Conservation (phyloP, 2,888 invertebrate genomes). For the Dryocosmus kuriphilus region DNA sequence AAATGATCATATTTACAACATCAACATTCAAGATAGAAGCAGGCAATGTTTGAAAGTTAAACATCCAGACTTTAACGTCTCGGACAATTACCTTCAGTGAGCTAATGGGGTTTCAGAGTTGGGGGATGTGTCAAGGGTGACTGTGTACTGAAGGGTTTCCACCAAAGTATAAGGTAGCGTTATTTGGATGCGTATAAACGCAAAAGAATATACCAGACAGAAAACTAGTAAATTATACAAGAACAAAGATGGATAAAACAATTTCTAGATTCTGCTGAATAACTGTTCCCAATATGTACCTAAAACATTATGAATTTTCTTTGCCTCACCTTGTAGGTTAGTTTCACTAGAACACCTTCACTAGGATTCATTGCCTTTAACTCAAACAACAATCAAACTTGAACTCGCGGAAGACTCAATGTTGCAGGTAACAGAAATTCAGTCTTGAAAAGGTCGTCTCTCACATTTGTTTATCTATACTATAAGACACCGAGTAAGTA, state of each 20-base stretch:
- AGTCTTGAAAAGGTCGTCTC: not conserved
- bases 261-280: not conserved
- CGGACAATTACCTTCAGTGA: not conserved
- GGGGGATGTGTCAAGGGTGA: not conserved
- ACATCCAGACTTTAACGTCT: too few relatives aligned
- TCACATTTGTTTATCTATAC: not conserved
- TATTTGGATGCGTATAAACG: not conserved
- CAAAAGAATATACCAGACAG: not conserved
- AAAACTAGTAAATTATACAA: not conserved
- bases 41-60: too few relatives aligned
- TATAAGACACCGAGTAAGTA: not conserved
- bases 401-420: constrained; percentile 4
- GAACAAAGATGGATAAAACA: not conserved
- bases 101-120: not conserved
- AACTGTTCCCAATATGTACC: not conserved
- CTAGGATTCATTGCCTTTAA: not conserved
- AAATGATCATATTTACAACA: too few relatives aligned
- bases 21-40: too few relatives aligned
- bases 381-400: too few relatives aligned
- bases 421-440: not conserved
- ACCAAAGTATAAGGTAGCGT: not conserved
- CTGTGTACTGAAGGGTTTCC: not conserved
- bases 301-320: not conserved
- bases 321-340: not conserved
- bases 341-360: not conserved